Conservation (phyloP, 2,113 vertebrate species). For the Meles meles region DNA sequence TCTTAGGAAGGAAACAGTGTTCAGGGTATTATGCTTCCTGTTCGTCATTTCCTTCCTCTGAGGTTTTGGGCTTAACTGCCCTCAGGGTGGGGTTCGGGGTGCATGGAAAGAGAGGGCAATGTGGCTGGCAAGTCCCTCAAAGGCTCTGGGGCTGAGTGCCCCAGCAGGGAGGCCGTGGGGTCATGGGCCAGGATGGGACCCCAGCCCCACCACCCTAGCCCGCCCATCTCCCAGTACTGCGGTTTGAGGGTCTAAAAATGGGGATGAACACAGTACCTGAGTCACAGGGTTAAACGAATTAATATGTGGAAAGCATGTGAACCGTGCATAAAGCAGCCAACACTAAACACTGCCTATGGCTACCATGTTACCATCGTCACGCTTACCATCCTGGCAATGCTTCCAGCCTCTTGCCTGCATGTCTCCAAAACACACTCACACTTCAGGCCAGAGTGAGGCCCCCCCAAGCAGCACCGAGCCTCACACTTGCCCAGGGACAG, state of each 20-base stretch:
- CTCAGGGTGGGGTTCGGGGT: not conserved
- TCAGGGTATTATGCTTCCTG: not conserved
- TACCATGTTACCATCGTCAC: not conserved
- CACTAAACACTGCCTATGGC: too few species aligned
- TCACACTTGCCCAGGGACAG: not conserved
- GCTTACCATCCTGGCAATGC: not conserved
- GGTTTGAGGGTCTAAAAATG: not conserved
- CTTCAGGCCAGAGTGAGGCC: not conserved
- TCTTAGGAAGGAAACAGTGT: not conserved
- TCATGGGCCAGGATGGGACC: not conserved
- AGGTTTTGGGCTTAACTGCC: not conserved
- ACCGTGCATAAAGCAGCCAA: not conserved
- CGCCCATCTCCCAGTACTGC: not conserved
- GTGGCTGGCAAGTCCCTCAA: rapidly evolving
- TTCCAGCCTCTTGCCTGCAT: not conserved
- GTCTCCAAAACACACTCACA: not conserved
- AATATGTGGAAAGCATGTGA: not conserved
- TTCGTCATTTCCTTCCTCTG: not conserved
- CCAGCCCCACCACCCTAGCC: not conserved
- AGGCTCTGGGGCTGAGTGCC: not conserved
- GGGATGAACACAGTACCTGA: not conserved
- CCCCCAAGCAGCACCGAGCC: rapidly evolving
- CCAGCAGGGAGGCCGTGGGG: not conserved
- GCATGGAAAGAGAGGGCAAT: not conserved
- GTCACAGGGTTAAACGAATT: not conserved